Evolutionary conservation across 1,140 invertebrate genomes (phyloP).

Genomic region (Heterodera schachtii): DNA sequence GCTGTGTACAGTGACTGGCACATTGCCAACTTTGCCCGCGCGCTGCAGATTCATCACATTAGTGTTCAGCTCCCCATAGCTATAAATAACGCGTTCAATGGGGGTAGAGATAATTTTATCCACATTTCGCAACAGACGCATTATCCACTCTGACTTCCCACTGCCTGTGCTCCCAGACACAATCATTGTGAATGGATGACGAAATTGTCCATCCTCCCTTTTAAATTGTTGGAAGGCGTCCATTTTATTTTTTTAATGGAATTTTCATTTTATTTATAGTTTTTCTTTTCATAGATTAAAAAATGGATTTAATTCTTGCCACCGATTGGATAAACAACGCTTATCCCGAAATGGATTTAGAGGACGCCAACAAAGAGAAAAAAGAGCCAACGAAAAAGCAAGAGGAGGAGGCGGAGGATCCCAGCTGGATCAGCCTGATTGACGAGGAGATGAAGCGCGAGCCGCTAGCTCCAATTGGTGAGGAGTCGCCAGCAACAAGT

Average conservation of each 20-base stretch:
- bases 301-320: conserved; percentile 9
- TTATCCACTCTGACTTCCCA: conserved; percentile 38
- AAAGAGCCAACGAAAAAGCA: neutral
- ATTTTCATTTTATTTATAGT: neutral
- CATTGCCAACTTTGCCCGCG: neutral
- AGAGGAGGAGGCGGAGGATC: neutral
- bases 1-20: conserved; percentile 12
- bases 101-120: neutral
- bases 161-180: conserved; percentile 32
- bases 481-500: too few relatives aligned
- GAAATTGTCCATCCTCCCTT: conserved; percentile 24
- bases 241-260: neutral
- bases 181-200: conserved; percentile 42
- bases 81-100: conserved; percentile 24
- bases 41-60: conserved; percentile 26
- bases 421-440: neutral
- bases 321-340: conserved; percentile 3
- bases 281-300: neutral
- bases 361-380: neutral
- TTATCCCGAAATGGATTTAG: too few relatives aligned
- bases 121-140: conserved; percentile 20
- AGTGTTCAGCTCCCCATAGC: conserved; percentile 37
- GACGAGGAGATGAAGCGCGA: neutral
- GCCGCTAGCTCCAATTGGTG: neutral
- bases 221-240: neutral